Evolutionary conservation across 30 jellyfish, hydroid and myxozoan genomes (phyloP).

Genomic region (Aurelia coerulea): DNA sequence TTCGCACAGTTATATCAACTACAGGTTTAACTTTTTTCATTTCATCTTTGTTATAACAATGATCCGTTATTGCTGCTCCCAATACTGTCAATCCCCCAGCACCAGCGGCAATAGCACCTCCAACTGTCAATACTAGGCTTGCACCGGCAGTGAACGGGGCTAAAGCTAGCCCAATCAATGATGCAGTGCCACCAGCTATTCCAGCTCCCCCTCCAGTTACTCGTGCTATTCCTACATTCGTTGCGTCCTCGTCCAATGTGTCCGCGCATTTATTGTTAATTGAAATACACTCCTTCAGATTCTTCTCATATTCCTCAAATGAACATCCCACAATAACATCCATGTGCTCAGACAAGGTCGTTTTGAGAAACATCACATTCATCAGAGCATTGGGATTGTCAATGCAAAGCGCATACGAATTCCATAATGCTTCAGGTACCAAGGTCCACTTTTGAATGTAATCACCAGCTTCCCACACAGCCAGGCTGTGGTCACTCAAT

Average conservation of each 20-base stretch:
- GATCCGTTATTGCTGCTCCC: slow-evolving; percentile 40
- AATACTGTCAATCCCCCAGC: slow-evolving; percentile 50
- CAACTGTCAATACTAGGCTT: slow-evolving; percentile 37
- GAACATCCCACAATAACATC: slow-evolving; percentile 14
- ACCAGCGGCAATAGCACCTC: slow-evolving; percentile 45
- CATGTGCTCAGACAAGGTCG: slow-evolving; percentile 16
- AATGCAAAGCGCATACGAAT: slow-evolving; percentile 9
- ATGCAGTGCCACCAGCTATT: slow-evolving; percentile 28
- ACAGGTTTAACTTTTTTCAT: slow-evolving; percentile 12
- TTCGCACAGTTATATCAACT: slow-evolving; percentile 9
- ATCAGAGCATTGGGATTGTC: slow-evolving; percentile 22
- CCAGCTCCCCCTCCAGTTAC: slow-evolving; percentile 29
- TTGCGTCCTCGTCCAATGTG: slow-evolving; percentile 1
- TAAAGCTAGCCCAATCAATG: slow-evolving; percentile 4
- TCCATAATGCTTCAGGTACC: slow-evolving; percentile 22
- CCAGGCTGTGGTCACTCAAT: too few species aligned
- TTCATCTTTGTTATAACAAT: slow-evolving; percentile 12
- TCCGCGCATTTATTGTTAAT: slow-evolving; percentile 14
- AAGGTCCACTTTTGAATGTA: too few species aligned
- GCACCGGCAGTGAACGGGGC: slow-evolving; percentile 43
- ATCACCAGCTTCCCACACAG: too few species aligned
- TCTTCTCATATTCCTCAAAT: neutral
- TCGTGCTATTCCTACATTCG: slow-evolving; percentile 28
- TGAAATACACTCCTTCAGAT: slow-evolving; percentile 3
- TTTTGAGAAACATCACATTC: slow-evolving; percentile 20